Percentiles rank a stretch among this genome's conserved stretches.
Conservation (phyloP, 1,140 invertebrate species). For the Calycopis cecrops region DNA sequence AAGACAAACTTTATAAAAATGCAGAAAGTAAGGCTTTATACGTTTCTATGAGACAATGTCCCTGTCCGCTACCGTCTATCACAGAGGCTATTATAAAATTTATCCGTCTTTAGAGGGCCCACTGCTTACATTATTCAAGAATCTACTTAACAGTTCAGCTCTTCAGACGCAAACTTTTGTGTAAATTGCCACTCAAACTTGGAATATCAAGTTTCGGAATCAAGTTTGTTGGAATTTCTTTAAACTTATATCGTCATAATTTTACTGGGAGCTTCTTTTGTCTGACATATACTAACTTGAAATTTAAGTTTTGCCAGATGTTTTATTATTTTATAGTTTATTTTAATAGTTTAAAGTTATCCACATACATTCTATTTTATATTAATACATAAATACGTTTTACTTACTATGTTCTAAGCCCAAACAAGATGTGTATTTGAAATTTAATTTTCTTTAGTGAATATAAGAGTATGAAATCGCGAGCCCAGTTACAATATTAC, state of each 20-base stretch:
- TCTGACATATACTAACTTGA: constrained; percentile 10
- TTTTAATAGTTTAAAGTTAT: no score
- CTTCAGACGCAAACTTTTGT: constrained; percentile 39
- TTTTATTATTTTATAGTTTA: no score
- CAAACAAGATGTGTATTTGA: no score
- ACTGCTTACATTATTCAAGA: constrained; percentile 45
- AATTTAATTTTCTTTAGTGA: no score
- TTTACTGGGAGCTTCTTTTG: constrained; percentile 19
- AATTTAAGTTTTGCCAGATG: constrained; percentile 9
- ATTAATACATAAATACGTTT: no score
- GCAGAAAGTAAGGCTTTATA: no score
- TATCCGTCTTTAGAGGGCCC: constrained; percentile 11
- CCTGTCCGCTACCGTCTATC: background rate
- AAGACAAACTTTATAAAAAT: no score
- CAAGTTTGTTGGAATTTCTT: constrained; percentile 36
- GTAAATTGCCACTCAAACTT: constrained; percentile 51
- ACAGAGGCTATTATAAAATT: background rate
- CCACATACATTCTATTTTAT: no score
- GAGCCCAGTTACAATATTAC: no score
- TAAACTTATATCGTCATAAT: constrained; percentile 28
- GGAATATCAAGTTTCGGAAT: constrained; percentile 47
- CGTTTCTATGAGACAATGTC: no score
- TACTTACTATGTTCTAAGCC: no score
- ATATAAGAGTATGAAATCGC: no score
- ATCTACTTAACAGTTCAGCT: constrained; percentile 36